Percentiles rank a stretch among this genome's conserved stretches.
phyloP scores from a whole-genome alignment of 64 coral and sea anemone genomes.

The Actinia equina region DNA sequence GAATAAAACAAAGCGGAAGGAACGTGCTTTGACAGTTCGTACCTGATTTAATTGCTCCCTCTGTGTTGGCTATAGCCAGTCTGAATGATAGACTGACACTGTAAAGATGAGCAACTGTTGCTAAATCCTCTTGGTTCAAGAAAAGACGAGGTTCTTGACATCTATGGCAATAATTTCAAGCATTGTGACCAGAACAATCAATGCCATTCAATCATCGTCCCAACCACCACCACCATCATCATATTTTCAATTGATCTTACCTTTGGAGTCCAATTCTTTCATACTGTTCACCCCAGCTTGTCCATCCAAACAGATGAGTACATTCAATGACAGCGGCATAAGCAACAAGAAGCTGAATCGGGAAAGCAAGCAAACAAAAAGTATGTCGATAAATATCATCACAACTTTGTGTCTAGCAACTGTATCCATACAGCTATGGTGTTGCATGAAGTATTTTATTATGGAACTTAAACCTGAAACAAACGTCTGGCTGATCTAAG shows the following conservation, averaged over 20 bases:
- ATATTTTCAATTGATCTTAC: conserved; percentile 36
- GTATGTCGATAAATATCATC: no score
- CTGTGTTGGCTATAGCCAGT: conserved; percentile 63
- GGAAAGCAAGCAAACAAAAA: not conserved
- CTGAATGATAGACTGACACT: conserved; percentile 86
- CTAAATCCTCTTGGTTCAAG: conserved; percentile 66
- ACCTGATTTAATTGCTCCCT: conserved; percentile 70
- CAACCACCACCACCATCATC: not conserved
- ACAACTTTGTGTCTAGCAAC: no score
- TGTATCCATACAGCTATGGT: no score
- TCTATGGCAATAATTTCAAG: conserved; percentile 3
- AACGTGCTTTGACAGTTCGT: not conserved
- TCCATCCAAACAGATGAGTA: conserved; percentile 81
- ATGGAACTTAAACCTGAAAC: no score
- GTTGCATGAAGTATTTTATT: no score
- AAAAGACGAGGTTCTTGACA: conserved; percentile 61
- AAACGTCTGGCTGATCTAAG: no score
- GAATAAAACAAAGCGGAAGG: no score
- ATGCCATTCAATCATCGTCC: not conserved
- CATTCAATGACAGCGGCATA: conserved; percentile 92
- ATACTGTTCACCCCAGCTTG: conserved; percentile 59
- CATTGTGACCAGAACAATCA: not conserved
- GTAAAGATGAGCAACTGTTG: conserved; percentile 76
- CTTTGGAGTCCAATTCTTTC: conserved; percentile 81
- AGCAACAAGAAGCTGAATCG: conserved; percentile 66